These are phyloP conservation scores for Synaphobranchus kaupii DNA, from an alignment of 2,797 vertebrate species.

Conservation along the genomic window DNA sequence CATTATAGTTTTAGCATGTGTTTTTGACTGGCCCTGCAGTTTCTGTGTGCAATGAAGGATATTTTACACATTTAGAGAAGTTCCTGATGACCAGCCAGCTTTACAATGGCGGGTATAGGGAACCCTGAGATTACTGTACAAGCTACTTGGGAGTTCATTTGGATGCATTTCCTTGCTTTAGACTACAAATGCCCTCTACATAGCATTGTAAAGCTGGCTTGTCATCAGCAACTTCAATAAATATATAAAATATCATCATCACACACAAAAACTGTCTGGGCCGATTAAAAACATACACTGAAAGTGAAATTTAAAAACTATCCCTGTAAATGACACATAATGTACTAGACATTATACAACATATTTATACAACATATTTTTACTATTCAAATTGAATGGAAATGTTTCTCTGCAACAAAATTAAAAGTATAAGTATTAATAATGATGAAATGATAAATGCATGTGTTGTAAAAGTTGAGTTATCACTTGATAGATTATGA, in stretches of 20 bases:
- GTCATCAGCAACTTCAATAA: neutral
- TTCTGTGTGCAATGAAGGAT: neutral
- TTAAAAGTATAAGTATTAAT: neutral
- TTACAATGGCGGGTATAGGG: neutral
- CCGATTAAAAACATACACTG: no score
- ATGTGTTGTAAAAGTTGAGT: neutral
- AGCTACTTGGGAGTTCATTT: neutral
- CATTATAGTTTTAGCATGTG: neutral
- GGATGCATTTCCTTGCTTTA: neutral
- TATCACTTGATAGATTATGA: constrained; percentile 49
- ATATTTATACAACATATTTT: neutral
- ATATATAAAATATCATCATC: neutral
- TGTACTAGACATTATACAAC: no score
- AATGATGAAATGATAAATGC: neutral
- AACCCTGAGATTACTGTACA: neutral
- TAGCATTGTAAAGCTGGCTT: neutral
- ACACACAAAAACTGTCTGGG: no score
- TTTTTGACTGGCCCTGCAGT: neutral
- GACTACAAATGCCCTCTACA: neutral
- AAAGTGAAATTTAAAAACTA: no score
- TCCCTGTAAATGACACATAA: no score
- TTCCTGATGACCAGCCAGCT: neutral
- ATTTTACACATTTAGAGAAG: neutral
- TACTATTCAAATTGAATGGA: neutral
- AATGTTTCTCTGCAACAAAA: neutral